These are phyloP conservation scores for Olivierus martensii DNA, from an alignment of 1,140 invertebrate species.

Conservation along the genomic window DNA sequence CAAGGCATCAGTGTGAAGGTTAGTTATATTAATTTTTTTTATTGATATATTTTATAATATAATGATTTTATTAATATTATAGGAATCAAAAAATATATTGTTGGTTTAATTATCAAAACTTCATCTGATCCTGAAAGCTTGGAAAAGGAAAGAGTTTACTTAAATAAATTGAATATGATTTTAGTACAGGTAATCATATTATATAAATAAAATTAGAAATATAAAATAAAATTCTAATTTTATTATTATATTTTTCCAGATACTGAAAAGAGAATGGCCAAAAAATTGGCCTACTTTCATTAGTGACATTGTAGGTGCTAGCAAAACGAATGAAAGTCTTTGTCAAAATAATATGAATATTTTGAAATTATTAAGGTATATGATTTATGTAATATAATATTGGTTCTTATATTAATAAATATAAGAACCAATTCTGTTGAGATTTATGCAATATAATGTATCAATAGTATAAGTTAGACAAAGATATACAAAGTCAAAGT, in stretches of 20 bases:
- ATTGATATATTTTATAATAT: no score
- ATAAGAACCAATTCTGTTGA: no score
- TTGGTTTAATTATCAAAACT: conserved; percentile 95
- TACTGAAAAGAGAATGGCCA: conserved; percentile 98
- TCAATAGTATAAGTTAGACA: no score
- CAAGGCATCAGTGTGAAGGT: conserved; percentile 96
- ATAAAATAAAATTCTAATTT: not conserved
- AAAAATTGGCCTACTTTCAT: conserved; percentile 99
- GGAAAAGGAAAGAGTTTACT: conserved; percentile 89
- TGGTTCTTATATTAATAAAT: no score
- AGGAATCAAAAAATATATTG: conserved; percentile 95
- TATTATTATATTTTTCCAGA: conserved; percentile 42
- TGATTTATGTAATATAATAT: no score
- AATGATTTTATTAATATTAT: conserved; percentile 14
- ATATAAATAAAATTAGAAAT: not conserved
- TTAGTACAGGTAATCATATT: conserved; percentile 59
- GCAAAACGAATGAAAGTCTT: conserved; percentile 95
- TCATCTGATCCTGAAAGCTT: conserved; percentile 79
- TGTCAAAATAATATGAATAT: conserved; percentile 99
- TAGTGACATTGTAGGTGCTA: conserved; percentile 94
- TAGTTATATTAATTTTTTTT: conserved; percentile 14
- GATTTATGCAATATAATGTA: no score
- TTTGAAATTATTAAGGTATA: conserved; percentile 69
- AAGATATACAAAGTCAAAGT: no score
- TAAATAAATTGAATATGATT: conserved; percentile 98